Conservation (phyloP, 2,888 invertebrate genomes). For the Neoascia interrupta region DNA sequence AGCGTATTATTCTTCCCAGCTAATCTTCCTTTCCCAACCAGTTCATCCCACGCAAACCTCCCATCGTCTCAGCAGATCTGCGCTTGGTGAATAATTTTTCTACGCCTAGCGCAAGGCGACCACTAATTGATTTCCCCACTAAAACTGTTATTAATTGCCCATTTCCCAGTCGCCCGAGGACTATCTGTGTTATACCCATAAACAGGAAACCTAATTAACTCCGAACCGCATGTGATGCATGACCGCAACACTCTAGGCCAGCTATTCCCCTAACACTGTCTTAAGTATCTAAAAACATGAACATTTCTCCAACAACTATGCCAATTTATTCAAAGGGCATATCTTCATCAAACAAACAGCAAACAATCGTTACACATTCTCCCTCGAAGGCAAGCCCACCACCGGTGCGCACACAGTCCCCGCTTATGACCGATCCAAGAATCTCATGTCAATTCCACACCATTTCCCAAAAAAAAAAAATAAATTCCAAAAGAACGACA, state of each 20-base stretch:
- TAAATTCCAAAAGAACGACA: slow-evolving; percentile 31
- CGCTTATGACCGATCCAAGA: slow-evolving; percentile 26
- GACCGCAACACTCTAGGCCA: slow-evolving; percentile 2
- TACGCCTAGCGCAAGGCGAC: slow-evolving; percentile 11
- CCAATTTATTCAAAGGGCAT: slow-evolving; percentile 59
- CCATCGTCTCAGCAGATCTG: too few species aligned
- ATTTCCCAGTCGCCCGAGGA: not conserved
- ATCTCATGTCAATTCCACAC: slow-evolving; percentile 60
- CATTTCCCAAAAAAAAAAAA: slow-evolving; percentile 41
- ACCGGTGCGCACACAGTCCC: not conserved
- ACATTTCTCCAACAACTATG: slow-evolving; percentile 45
- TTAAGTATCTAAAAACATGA: slow-evolving; percentile 28
- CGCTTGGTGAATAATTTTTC: not conserved
- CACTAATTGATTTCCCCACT: slow-evolving; percentile 26
- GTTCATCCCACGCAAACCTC: slow-evolving; percentile 5
- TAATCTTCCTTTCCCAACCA: not conserved
- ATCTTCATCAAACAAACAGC: slow-evolving; percentile 54
- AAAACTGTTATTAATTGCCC: slow-evolving; percentile 13
- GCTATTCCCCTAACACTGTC: slow-evolving; percentile 4
- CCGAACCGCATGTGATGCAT: slow-evolving; percentile 34
- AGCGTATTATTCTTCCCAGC: too few species aligned
- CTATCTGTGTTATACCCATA: too few species aligned
- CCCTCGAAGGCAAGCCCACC: slow-evolving; percentile 16
- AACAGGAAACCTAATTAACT: slow-evolving; percentile 8
- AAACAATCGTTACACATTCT: slow-evolving; percentile 60